phyloP scores from a whole-genome alignment of 2,888 invertebrate genomes.

The Clistopyga incitator region DNA sequence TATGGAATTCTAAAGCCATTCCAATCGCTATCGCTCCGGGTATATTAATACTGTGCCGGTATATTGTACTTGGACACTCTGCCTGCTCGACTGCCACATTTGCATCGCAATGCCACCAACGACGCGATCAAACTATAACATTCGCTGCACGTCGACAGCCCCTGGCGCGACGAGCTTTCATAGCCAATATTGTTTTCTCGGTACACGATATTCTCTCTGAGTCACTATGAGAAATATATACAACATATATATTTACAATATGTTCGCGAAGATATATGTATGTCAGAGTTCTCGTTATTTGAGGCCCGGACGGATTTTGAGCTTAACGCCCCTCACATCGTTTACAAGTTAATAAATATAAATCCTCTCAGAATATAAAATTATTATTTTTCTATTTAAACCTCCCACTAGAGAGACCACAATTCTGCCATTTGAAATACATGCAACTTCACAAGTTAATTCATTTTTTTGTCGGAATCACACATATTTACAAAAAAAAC shows the following conservation, averaged over 20 bases:
- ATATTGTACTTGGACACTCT: conserved; percentile 11
- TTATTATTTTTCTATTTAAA: too few relatives aligned
- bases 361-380: too few relatives aligned
- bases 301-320: neutral
- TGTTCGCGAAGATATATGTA: neutral
- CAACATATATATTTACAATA: neutral
- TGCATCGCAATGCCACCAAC: conserved; percentile 16
- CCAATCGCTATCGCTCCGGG: neutral
- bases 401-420: too few relatives aligned
- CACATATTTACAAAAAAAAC: too few relatives aligned
- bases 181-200: conserved; percentile 52
- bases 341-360: too few relatives aligned
- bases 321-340: too few relatives aligned
- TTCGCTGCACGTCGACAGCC: conserved; percentile 29
- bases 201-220: conserved; percentile 15
- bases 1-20: conserved; percentile 9
- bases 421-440: too few relatives aligned
- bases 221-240: conserved; percentile 14
- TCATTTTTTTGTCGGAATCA: too few relatives aligned
- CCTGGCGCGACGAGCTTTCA: conserved; percentile 19
- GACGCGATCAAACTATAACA: conserved; percentile 31
- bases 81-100: neutral
- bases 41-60: conserved; percentile 6
- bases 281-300: too few relatives aligned
- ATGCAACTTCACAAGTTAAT: too few relatives aligned